Percentiles rank a stretch among this genome's conserved stretches.
phyloP scores from a whole-genome alignment of 2,113 vertebrate genomes.

The Tapirus terrestris region DNA sequence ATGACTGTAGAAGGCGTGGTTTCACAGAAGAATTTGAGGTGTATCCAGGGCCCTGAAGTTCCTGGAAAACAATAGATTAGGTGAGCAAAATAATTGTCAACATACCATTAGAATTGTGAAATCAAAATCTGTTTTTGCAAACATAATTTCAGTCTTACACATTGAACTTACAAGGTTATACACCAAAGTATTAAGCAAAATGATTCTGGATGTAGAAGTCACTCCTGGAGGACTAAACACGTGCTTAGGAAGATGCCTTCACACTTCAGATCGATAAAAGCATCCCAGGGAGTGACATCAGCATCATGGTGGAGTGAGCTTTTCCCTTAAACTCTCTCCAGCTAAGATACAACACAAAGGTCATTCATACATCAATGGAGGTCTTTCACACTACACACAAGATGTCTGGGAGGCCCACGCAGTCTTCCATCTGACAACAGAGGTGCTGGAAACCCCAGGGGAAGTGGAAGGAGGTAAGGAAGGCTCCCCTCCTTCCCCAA shows the following conservation, averaged over 20 bases:
- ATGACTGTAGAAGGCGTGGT: constrained; percentile 28
- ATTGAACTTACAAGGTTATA: neutral
- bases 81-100: neutral
- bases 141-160: neutral
- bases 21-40: constrained; percentile 55
- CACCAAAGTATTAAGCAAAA: neutral
- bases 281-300: too few relatives aligned
- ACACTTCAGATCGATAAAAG: neutral
- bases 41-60: constrained; percentile 87
- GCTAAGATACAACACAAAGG: too few relatives aligned
- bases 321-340: too few relatives aligned
- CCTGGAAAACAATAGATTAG: constrained; percentile 82
- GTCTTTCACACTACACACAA: too few relatives aligned
- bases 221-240: neutral
- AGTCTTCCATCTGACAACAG: too few relatives aligned
- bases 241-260: neutral
- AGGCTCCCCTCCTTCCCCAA: too few relatives aligned
- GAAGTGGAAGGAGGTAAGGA: too few relatives aligned
- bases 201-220: neutral
- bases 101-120: neutral
- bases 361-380: too few relatives aligned
- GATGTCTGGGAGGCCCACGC: too few relatives aligned
- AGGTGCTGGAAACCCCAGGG: too few relatives aligned
- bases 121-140: neutral
- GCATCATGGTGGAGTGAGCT: too few relatives aligned